Base-by-base conservation (phyloP, 2,797 vertebrate genomes). In the Dipus sagitta region DNA sequence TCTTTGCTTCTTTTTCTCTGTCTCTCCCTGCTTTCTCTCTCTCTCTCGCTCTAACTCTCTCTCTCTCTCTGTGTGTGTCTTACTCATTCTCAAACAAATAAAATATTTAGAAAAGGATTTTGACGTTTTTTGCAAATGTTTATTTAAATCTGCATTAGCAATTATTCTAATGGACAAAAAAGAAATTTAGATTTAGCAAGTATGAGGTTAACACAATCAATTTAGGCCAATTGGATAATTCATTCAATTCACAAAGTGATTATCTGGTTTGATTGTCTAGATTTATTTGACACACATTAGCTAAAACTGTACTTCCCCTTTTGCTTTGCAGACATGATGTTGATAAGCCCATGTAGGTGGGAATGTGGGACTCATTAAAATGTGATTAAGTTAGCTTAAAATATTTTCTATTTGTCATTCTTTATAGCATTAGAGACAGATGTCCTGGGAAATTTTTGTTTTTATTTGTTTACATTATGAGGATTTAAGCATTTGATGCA, bases 311-410 rank as follows among this genome's bases (percentile, higher is more conserved):
- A 32, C 42, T 76, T 92, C 34, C 38, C 68, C 65, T 32, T 68
- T 83, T 64, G 47, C 14, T 86, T 77, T 68, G 79, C 23, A 74
- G 30, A 89, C 58, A 30, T 64, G 30, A 71, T 83, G 13, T n/a
- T 89, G 70, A 90, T 91, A 93, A 88, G 72, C 15, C 77, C 23
- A 92, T 75, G 24, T 84, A 91, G 52, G 30, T 91, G 87, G 85
- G 80, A 93, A 94, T 92, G 38, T 82, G 71, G 72, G 54, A 47
- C 30, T 94, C 62, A 94, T 92, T 94, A 95, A 92, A 94, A 92
- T 94, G 76, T 80, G 52, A 80, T 68, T 92, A 93, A 76, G 42
- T 91, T 91, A 79, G 47, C 65, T 75, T 78, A 91, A 77, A 86
- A 74, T 90, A 80, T 81, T 88, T 93, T 91, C 42, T 92, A 71